Percentiles rank a stretch among this genome's conserved stretches.
Evolutionary conservation across 2,113 vertebrate species (phyloP).

Genomic region (Tragelaphus strepsiceros): DNA sequence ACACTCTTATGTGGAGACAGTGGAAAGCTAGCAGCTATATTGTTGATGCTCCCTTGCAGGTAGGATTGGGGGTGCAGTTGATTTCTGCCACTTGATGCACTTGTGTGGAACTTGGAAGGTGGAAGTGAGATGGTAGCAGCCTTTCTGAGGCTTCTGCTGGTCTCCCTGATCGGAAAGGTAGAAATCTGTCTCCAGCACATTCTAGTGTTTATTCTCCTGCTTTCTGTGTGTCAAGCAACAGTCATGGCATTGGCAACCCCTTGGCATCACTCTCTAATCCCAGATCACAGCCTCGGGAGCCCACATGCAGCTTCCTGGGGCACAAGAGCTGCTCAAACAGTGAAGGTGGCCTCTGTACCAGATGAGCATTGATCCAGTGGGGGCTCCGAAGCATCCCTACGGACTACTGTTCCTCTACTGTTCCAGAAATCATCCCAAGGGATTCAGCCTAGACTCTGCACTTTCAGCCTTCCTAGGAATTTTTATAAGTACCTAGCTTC

Average conservation of each 20-base stretch:
- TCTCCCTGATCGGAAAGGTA: not conserved
- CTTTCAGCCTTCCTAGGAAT: not conserved
- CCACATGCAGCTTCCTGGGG: not conserved
- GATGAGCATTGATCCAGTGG: fast-evolving
- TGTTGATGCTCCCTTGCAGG: not conserved
- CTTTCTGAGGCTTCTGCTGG: not conserved
- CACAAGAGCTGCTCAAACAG: not conserved
- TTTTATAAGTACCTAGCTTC: not conserved
- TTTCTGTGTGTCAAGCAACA: not conserved
- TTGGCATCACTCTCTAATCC: not conserved
- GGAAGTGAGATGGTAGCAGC: not conserved
- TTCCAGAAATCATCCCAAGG: not conserved
- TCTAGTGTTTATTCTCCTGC: not conserved
- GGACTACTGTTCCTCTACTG: not conserved
- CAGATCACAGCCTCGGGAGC: not conserved
- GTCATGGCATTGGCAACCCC: not conserved
- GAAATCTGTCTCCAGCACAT: not conserved
- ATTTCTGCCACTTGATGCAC: not conserved
- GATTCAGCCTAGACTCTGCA: not conserved
- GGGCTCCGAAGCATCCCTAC: not conserved
- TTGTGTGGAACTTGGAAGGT: not conserved
- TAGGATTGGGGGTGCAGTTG: not conserved
- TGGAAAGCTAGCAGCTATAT: not conserved
- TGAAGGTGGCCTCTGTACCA: fast-evolving
- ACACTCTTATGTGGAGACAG: not conserved